Evolutionary conservation across 1,140 invertebrate genomes (phyloP), one percentile per base, ranked within the genome.

Genomic region (Dryas iulia): DNA sequence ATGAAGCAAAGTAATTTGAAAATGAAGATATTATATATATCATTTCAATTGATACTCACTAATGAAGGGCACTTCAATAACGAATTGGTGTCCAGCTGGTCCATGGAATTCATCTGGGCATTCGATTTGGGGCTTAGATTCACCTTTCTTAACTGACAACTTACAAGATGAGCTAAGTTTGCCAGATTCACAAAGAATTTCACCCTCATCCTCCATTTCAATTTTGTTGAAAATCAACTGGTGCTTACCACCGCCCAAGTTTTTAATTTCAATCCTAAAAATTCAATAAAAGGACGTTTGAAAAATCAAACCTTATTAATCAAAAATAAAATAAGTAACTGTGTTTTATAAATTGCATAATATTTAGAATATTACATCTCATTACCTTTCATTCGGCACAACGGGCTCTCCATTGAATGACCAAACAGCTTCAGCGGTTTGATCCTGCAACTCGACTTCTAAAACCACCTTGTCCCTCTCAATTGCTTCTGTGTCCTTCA

Each of bases 371-470:
- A 39, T 14, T 7, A 14, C 4, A n/a, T n/a, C n/a, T 39, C 12
- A 6, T 70, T 79, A 92, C 91, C 94, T 94, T 11, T 98, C 97
- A 85, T 93, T 95, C 3, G 96, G 93, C 33, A 94, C 94, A 76
- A 99, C 96, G 1, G 95, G 95, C 87, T 97, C 92, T 24, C 97
- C 98, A 92, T 99, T 98, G 88, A 98, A 97, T 74, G 95, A 95
- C 97, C 98, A 99, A 62, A 96, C 95, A n/a, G 97, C 95, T 31
- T 97, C 95, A 0, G 98, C 97, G 21, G 97, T 98, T 84, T 98
- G 97, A 89, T 99, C 98, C 86, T 98, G 97, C 10, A 99, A 93
- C 91, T 99, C 97, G 35, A 98, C 94, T 82, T 99, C 98, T 1
- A 99, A 92, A 4, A 98, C 95, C 10, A 98, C 92, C 74, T 96